phyloP scores from a whole-genome alignment of 2,797 vertebrate species.

The Tauraco hartlaubi region DNA sequence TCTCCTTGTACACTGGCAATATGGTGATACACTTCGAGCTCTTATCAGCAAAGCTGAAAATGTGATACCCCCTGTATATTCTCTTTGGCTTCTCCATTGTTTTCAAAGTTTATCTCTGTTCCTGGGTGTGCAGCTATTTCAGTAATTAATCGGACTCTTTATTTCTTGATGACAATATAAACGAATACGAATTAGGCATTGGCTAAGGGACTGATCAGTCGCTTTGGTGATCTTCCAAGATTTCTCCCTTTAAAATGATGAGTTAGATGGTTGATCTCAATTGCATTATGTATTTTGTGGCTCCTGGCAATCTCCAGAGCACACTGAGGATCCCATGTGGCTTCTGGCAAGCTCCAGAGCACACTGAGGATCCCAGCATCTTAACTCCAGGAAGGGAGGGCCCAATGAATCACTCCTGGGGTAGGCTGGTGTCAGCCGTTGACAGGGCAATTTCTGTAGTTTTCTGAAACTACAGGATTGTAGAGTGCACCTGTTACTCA shows the following conservation, averaged over 20 bases:
- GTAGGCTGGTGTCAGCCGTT: neutral
- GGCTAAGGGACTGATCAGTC: neutral
- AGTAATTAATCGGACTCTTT: neutral
- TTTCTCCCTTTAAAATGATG: neutral
- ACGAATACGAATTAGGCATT: neutral
- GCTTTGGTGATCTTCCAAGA: neutral
- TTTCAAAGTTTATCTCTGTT: neutral
- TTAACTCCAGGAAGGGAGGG: neutral
- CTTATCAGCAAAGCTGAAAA: neutral
- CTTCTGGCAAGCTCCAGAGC: neutral
- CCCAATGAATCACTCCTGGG: neutral
- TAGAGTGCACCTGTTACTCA: neutral
- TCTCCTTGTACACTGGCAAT: neutral
- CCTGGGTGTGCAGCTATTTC: neutral
- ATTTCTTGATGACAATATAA: neutral
- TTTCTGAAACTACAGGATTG: neutral
- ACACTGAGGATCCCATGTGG: accelerated
- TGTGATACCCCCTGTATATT: neutral
- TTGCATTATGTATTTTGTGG: neutral
- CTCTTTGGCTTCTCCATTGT: neutral
- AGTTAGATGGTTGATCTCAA: neutral
- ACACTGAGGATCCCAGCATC: neutral
- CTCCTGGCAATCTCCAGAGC: neutral
- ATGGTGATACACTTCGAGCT: neutral
- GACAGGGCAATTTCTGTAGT: neutral